A percentile compares a stretch with the other conserved stretches of the same genome.
Conservation (phyloP, 2,113 vertebrate species). For the Psilopsiagon aymara region DNA sequence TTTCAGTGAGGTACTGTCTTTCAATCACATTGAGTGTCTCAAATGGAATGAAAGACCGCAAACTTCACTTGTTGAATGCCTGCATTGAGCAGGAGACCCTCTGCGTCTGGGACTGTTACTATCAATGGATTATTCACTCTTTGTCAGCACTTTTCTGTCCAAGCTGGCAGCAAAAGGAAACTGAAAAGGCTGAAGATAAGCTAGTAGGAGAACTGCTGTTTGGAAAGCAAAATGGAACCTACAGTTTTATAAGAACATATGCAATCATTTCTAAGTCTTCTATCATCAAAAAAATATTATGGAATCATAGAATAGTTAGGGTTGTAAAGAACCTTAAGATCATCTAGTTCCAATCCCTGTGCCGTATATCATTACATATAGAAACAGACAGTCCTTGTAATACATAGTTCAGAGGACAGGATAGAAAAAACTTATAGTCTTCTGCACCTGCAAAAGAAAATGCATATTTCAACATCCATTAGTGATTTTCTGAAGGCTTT, state of each 20-base stretch:
- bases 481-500: neutral
- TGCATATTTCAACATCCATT: neutral
- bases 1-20: neutral
- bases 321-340: neutral
- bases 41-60: accelerated
- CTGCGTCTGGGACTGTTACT: neutral
- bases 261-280: neutral
- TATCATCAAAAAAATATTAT: neutral
- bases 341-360: neutral
- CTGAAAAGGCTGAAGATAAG: neutral
- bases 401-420: neutral
- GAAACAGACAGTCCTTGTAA: neutral
- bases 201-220: neutral
- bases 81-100: neutral
- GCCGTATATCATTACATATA: neutral
- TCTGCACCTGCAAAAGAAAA: neutral
- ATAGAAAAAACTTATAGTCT: neutral
- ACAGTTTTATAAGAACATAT: neutral
- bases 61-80: neutral
- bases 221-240: neutral
- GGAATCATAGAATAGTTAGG: neutral
- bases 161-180: neutral
- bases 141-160: neutral
- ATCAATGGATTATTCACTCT: neutral
- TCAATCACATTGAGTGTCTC: neutral